Evolutionary conservation across 2,113 vertebrate genomes (phyloP), one percentile per base, ranked within the genome.

Genomic region (Odontophorus gujanensis): DNA sequence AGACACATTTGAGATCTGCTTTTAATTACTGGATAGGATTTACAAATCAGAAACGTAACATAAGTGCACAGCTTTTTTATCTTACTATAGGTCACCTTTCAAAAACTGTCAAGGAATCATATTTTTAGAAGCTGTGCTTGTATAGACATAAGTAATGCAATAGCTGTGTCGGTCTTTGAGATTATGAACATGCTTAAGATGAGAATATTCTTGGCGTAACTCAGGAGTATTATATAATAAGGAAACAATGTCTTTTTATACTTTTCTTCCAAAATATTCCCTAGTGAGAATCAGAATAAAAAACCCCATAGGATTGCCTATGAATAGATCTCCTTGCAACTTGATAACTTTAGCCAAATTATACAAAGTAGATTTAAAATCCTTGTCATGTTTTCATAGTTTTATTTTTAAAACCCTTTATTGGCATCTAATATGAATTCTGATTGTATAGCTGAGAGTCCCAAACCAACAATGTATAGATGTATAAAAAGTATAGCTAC

Each of bases 241-340:
- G 83, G 96, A 97, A 97, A 96, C 95, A 97, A 90, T 96, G 96
- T 96, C 93, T 95, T 94, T 92, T 74, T 95, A 87, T 91, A 78
- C 76, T 96, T 97, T 97, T 96, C 91, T 90, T 96, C 93, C 94
- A 96, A 95, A 96, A 82, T 93, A 92, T 95, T 96, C 94, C 93
- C 93, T 68, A 87, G 93, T 89, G 97, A 96, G 91, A 95, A 81
- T 61, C 96, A 94, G 81, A 53, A 81, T 45, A 81, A 90, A 94
- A 91, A 59, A 7, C 78, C 81, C 89, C 92, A 32, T 40, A 96
- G 81, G 90, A 94, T 97, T 96, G 96, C 92, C 91, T 96, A 89
- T 93, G 95, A 96, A 96, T 96, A 94, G 90, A 96, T 95, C 79
- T 79, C 84, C 63, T 91, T 95, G 95, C 94, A 96, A 89, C 75